phyloP scores from a whole-genome alignment of 2,113 vertebrate species.

The Amazona guildingii region DNA sequence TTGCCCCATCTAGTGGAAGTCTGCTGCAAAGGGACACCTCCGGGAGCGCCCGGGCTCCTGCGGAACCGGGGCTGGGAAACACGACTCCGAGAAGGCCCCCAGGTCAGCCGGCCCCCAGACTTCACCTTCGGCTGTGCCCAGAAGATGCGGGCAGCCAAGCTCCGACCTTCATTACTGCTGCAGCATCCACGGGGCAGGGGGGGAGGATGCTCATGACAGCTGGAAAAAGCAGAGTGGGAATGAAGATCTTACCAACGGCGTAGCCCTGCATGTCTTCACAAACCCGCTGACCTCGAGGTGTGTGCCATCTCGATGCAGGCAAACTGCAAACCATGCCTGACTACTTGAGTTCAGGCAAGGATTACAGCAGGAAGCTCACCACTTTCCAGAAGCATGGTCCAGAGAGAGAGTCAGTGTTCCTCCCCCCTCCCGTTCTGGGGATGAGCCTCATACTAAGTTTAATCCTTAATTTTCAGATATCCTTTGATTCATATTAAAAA shows the following conservation, averaged over 20 bases:
- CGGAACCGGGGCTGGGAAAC: background rate
- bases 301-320: accelerated
- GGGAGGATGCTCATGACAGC: background rate
- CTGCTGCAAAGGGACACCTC: background rate
- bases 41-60: no score
- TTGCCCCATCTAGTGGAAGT: slow-evolving; percentile 37
- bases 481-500: background rate
- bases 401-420: background rate
- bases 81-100: background rate
- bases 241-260: accelerated
- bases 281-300: accelerated
- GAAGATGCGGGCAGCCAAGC: accelerated
- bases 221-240: background rate
- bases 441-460: background rate
- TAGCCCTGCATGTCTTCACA: background rate
- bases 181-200: accelerated
- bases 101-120: accelerated
- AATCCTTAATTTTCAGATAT: background rate
- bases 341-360: background rate
- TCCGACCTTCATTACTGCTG: accelerated
- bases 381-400: accelerated
- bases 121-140: background rate
- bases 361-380: background rate
- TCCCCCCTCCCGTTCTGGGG: background rate
- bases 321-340: background rate